A percentile compares a stretch with the other conserved stretches of the same genome.
phyloP scores from a whole-genome alignment of 1,140 invertebrate genomes.

The Drosophila repleta region DNA sequence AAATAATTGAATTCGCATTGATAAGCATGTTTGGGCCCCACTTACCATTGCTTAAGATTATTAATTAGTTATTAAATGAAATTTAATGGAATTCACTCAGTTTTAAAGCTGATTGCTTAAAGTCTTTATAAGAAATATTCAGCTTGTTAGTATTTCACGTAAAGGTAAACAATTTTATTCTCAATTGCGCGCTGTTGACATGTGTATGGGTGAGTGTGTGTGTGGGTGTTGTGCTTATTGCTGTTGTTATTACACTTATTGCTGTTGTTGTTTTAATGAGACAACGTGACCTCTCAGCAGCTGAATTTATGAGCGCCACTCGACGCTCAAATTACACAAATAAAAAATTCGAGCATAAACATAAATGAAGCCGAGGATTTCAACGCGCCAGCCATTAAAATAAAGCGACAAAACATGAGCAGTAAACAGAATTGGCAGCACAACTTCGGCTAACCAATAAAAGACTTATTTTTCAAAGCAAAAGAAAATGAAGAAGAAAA shows the following conservation, averaged over 20 bases:
- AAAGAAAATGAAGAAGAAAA: not conserved
- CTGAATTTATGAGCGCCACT: conserved; percentile 71
- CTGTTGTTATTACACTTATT: conserved; percentile 71
- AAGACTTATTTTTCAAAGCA: conserved; percentile 29
- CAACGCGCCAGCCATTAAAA: conserved; percentile 69
- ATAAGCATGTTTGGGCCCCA: not conserved
- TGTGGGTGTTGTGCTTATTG: conserved; percentile 56
- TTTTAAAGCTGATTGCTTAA: not conserved
- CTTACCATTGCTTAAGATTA: not conserved
- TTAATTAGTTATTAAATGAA: not conserved
- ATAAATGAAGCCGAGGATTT: conserved; percentile 67
- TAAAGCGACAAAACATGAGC: conserved; percentile 79
- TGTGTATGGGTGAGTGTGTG: conserved; percentile 10
- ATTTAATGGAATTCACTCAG: not conserved
- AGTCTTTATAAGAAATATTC: not conserved
- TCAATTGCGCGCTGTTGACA: not conserved
- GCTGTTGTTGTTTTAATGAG: conserved; percentile 75
- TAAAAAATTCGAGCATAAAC: conserved; percentile 72
- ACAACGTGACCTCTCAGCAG: conserved; percentile 66
- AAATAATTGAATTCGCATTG: not conserved
- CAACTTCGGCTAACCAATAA: conserved; percentile 34
- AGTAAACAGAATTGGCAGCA: conserved; percentile 60
- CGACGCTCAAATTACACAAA: conserved; percentile 71
- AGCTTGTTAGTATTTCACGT: not conserved
- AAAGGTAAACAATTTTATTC: conserved; percentile 18